Base-by-base conservation (phyloP, 1,140 invertebrate genomes). In the Phymastichus coffea region DNA sequence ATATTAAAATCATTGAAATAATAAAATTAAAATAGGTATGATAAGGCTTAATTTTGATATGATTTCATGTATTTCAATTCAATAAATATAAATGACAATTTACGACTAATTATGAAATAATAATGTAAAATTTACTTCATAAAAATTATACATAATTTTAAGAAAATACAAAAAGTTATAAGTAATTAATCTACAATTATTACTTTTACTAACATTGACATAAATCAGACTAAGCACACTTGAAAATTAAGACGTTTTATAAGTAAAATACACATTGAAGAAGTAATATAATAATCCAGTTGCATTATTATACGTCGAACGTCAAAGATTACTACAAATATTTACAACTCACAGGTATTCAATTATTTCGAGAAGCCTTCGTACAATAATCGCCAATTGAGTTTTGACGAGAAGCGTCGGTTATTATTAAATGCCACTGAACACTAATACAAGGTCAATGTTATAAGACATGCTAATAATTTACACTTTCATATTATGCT, bases 251-350 rank as follows among this genome's bases (percentile, higher is more conserved):
- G 43, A 59, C 19, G 17, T 57, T n/a, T 52, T 26, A 43, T 48
- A 61, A 49, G 54, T 63, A 60, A 60, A 49, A 52, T 62, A 62
- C 37, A 43, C 17, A 43, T 2, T 57, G 30, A 58, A 43, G 17
- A 38, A 56, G 57, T 57, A 23, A 22, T 51, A 43, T 33, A 9
- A 37, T 37, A 57, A 65, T 43, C 19, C 23, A 57, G 8, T 14
- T 57, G 22, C 28, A 25, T 14, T 53, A 55, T 51, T 17, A 17
- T 44, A 28, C 33, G 20, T 52, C 58, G 46, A 53, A 61, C 38
- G 51, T 46, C 56, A 64, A n/a, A 67, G 23, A 66, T 62, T 57
- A 44, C 26, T 67, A 69, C 59, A 62, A 33, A 55, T 69, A 69
- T 68, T 66, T 67, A 71, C 61, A 63, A 43, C 58, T 61, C 15